phyloP scores from a whole-genome alignment of 2,888 invertebrate species.

The Dione vanillae region DNA sequence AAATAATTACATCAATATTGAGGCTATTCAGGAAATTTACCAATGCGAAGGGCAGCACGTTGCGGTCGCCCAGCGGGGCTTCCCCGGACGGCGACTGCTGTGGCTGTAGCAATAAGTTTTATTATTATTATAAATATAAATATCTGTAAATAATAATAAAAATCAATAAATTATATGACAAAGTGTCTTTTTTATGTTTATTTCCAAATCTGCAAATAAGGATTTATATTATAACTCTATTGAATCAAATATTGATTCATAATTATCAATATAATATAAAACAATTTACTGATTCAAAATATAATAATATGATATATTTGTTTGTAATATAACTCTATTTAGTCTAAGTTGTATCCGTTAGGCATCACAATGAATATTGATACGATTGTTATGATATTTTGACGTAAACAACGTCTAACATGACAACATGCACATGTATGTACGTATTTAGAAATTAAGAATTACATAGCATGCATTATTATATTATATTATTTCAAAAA shows the following conservation, averaged over 20 bases:
- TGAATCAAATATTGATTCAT: no score
- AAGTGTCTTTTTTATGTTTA: not conserved
- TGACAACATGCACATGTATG: constrained; percentile 10
- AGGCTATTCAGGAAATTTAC: constrained; percentile 83
- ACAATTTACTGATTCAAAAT: constrained; percentile 22
- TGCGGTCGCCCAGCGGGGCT: constrained; percentile 70
- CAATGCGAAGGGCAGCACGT: constrained; percentile 81
- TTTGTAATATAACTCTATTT: constrained; percentile 24
- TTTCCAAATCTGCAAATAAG: not conserved
- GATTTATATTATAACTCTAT: not conserved
- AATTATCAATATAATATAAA: no score
- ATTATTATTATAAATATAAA: constrained; percentile 16
- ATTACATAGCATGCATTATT: not conserved
- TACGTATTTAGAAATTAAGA: not conserved
- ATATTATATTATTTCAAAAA: no score
- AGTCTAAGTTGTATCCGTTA: constrained; percentile 16
- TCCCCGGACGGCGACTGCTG: constrained; percentile 78
- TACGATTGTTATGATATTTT: constrained; percentile 20
- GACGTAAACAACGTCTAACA: constrained; percentile 1
- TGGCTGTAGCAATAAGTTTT: constrained; percentile 65
- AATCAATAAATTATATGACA: not conserved
- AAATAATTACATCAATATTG: constrained; percentile 82
- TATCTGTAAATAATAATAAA: constrained; percentile 27
- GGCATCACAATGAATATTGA: constrained; percentile 1
- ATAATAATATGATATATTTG: constrained; percentile 11